phyloP scores from a whole-genome alignment of 2,113 vertebrate genomes.

The Mesitornis unicolor region DNA sequence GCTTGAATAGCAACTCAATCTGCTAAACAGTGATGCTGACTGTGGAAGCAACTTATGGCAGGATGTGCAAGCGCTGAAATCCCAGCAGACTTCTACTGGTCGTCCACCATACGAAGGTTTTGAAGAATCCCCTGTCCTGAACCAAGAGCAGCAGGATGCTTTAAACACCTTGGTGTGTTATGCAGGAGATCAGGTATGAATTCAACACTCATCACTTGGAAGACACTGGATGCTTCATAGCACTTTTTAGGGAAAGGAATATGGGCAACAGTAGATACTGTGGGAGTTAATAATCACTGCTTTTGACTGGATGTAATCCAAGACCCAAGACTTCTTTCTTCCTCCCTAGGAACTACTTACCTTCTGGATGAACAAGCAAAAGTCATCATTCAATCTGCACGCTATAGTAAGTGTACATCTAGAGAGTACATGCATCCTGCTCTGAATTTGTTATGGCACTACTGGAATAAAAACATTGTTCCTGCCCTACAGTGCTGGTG shows the following conservation, averaged over 20 bases:
- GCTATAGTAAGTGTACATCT: not conserved
- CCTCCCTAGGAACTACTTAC: not conserved
- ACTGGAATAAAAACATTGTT: not conserved
- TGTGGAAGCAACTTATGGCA: not conserved
- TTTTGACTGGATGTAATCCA: not conserved
- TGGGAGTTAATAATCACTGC: not conserved
- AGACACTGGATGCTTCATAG: not conserved
- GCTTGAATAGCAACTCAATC: not conserved
- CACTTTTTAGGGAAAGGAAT: not conserved
- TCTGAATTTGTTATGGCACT: not conserved
- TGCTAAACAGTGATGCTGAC: not conserved
- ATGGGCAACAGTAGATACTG: not conserved
- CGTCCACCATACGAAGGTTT: not conserved
- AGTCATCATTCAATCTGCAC: not conserved
- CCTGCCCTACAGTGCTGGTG: not conserved
- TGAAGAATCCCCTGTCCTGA: not conserved
- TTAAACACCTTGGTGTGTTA: not conserved
- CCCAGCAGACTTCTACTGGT: not conserved
- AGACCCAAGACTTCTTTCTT: not conserved
- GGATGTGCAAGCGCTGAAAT: not conserved
- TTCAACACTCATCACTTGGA: not conserved
- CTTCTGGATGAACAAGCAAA: not conserved
- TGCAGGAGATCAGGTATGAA: not conserved
- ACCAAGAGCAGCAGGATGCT: not conserved
- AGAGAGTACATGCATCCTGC: not conserved